Percentiles rank a stretch among this genome's conserved stretches.
Evolutionary conservation across 2,113 vertebrate genomes (phyloP).

Genomic region (Sardina pilchardus): DNA sequence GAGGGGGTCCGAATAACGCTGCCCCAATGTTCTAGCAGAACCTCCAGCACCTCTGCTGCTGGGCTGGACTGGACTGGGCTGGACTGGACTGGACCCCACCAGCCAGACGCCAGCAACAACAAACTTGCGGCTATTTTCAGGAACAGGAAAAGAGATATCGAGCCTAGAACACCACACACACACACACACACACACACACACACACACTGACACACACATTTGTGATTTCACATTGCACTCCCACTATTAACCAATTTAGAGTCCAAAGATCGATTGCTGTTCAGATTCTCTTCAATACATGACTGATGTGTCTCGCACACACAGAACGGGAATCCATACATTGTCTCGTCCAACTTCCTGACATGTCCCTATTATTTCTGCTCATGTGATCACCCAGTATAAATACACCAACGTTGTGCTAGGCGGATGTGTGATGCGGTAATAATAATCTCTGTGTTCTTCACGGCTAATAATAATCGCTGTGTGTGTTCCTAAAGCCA

Average conservation of each 20-base stretch:
- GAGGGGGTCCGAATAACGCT: conserved; percentile 49
- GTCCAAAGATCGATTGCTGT: neutral
- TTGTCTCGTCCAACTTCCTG: neutral
- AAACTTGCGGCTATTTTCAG: conserved; percentile 48
- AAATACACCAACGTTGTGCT: neutral
- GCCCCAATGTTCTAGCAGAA: conserved; percentile 51
- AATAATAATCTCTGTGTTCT: conserved; percentile 6
- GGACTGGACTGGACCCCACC: conserved; percentile 26
- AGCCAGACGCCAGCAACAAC: conserved; percentile 46
- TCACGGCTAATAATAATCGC: conserved; percentile 39
- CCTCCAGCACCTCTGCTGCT: conserved; percentile 57
- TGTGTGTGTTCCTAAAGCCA: neutral
- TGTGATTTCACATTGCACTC: neutral
- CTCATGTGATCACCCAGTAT: neutral
- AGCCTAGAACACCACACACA: conserved; percentile 5
- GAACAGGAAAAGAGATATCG: conserved; percentile 5
- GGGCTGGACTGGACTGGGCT: conserved; percentile 13
- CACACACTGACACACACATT: neutral
- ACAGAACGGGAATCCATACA: neutral
- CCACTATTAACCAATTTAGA: neutral
- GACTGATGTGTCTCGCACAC: neutral
- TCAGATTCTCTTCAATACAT: neutral
- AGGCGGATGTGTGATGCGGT: neutral
- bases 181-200: neutral
- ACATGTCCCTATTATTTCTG: neutral